Percentiles rank a stretch among this genome's conserved stretches.
Evolutionary conservation across 2,888 invertebrate genomes (phyloP).

Genomic region (Leptinotarsa rubiginosa): DNA sequence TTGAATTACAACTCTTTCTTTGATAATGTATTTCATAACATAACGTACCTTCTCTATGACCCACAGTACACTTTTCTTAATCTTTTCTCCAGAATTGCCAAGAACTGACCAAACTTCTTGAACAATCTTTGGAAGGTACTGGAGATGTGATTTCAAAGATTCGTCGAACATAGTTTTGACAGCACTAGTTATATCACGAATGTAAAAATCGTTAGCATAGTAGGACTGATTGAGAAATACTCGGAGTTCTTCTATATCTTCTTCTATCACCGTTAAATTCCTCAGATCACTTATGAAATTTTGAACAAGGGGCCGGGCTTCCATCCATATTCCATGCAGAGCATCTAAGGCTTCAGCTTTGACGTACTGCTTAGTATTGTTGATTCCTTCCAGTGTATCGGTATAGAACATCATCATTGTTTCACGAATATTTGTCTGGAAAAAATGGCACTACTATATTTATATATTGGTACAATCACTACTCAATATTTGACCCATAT

Average conservation of each 20-base stretch:
- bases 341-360: conserved; percentile 79
- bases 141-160: conserved; percentile 79
- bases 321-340: conserved; percentile 78
- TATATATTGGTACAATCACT: too few relatives aligned
- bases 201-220: conserved; percentile 84
- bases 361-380: conserved; percentile 76
- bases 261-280: conserved; percentile 77
- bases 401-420: conserved; percentile 67
- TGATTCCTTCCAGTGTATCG: conserved; percentile 68
- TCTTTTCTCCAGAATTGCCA: conserved; percentile 85
- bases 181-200: conserved; percentile 80
- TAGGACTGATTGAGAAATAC: conserved; percentile 81
- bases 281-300: conserved; percentile 80
- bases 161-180: conserved; percentile 80
- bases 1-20: too few relatives aligned
- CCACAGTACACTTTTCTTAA: conserved; percentile 81
- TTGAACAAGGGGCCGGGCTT: conserved; percentile 77
- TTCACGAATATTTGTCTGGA: conserved; percentile 66
- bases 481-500: too few relatives aligned
- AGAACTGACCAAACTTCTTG: conserved; percentile 87
- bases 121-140: conserved; percentile 82
- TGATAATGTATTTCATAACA: too few relatives aligned
- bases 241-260: conserved; percentile 78
- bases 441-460: conserved; percentile 29
- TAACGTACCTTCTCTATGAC: conserved; percentile 74